Conservation (phyloP, 2,113 vertebrate genomes). For the Hippocampus abdominalis region DNA sequence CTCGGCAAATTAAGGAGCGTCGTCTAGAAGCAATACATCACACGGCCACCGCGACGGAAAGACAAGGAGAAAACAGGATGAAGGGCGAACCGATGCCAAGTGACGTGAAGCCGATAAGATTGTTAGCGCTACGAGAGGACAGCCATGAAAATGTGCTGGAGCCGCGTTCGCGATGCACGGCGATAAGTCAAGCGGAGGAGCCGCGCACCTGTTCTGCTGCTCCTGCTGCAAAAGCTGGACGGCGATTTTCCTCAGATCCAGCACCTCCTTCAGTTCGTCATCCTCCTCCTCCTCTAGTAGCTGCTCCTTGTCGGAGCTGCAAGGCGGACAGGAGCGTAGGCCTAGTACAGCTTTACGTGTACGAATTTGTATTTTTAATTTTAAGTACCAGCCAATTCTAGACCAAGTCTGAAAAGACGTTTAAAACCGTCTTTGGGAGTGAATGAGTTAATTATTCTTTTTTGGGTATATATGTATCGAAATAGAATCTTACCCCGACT, state of each 20-base stretch:
- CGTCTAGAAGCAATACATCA: conserved; percentile 75
- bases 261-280: conserved; percentile 90
- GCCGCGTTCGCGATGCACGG: not conserved
- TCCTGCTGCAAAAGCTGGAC: conserved; percentile 93
- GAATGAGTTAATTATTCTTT: too few species aligned
- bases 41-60: conserved; percentile 54
- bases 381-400: not conserved
- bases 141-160: not conserved
- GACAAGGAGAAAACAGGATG: conserved; percentile 30
- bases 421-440: too few species aligned
- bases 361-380: too few species aligned
- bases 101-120: conserved; percentile 5
- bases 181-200: not conserved
- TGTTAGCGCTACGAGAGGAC: conserved; percentile 39
- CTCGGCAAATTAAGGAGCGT: conserved; percentile 88
- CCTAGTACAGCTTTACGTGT: not conserved
- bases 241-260: conserved; percentile 93
- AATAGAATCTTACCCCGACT: conserved; percentile 78
- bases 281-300: conserved; percentile 82
- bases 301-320: conserved; percentile 83
- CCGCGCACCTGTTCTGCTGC: conserved; percentile 86
- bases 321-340: not conserved
- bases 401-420: too few species aligned
- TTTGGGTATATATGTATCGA: not conserved
- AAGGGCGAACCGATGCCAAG: not conserved